Conservation (phyloP, 2,113 vertebrate species). For the Sclerurus mexicanus region DNA sequence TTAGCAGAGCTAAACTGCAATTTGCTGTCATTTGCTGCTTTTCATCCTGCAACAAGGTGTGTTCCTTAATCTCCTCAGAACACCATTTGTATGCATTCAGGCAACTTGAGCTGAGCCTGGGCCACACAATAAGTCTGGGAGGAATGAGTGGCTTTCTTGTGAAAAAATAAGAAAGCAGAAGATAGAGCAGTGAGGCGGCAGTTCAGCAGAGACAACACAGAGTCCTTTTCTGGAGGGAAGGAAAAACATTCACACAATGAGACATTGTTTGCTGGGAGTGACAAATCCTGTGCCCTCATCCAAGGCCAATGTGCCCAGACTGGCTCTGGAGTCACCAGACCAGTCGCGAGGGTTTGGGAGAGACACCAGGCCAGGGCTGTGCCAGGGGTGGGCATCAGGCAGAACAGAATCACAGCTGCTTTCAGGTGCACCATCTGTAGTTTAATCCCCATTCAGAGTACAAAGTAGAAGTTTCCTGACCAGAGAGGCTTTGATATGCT, state of each 20-base stretch:
- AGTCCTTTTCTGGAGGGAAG: not conserved
- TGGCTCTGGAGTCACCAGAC: not conserved
- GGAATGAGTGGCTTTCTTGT: not conserved
- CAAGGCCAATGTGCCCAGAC: not conserved
- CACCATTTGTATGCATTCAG: not conserved
- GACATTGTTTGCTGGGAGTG: not conserved
- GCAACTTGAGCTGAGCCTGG: not conserved
- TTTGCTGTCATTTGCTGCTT: not conserved
- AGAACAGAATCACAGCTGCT: not conserved
- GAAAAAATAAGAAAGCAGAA: not conserved
- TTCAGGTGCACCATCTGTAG: not conserved
- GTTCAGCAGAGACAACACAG: not conserved
- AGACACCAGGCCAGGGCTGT: not conserved
- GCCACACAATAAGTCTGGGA: not conserved
- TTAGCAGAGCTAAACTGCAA: not conserved
- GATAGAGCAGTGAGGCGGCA: not conserved
- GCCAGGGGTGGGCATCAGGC: not conserved
- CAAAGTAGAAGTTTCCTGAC: not conserved
- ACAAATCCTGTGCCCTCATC: not conserved
- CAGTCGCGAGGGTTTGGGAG: not conserved
- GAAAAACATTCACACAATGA: slow-evolving; percentile 21
- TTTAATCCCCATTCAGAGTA: not conserved
- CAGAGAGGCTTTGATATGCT: not conserved
- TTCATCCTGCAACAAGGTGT: fast-evolving
- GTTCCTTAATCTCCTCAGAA: not conserved